Evolutionary conservation across 2,797 vertebrate species (phyloP), one percentile per base, ranked within the genome.

Genomic region (Todus mexicanus): DNA sequence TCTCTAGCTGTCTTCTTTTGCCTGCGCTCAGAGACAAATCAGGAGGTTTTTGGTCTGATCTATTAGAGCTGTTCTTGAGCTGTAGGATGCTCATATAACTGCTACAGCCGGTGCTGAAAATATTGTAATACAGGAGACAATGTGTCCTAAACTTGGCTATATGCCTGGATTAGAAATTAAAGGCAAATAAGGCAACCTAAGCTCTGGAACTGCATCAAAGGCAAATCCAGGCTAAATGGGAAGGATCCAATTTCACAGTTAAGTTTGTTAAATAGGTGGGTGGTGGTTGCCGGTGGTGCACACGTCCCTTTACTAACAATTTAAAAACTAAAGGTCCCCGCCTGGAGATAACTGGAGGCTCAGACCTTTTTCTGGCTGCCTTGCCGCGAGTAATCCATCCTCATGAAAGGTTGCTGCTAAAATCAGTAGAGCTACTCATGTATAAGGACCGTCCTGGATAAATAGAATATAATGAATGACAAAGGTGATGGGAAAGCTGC

Each of bases 161-260:
- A 31, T 60, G 89, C 94, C 94, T 96, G 95, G 89, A 84, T 86
- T 92, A 70, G 95, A 94, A 94, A 95, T 94, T 96, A 93, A 92
- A 96, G 66, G 94, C 92, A 94, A 96, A 94, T 93, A 92, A 94
- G 92, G 81, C 90, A 95, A 81, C 87, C 94, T 92, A 93, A 94
- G 53, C 47, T 68, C 92, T 94, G 95, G 95, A 94, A 94, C 92
- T 91, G 93, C 92, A 90, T 94, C 95, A 96, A 96, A 96, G 93
- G 92, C 90, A 86, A 93, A 96, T 4, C 72, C 92, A 78, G 84
- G 82, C 89, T 93, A 70, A 89, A 92, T 48, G 92, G 92, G 92
- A 92, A 95, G 95, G 94, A 93, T 95, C 93, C 94, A 93, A 94
- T 96, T 96, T 96, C 94, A 93, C 93, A 95, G 84, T 81, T 85